These are phyloP conservation scores for Temnothorax rugatulus DNA, from an alignment of 2,888 invertebrate species.

Conservation along the genomic window DNA sequence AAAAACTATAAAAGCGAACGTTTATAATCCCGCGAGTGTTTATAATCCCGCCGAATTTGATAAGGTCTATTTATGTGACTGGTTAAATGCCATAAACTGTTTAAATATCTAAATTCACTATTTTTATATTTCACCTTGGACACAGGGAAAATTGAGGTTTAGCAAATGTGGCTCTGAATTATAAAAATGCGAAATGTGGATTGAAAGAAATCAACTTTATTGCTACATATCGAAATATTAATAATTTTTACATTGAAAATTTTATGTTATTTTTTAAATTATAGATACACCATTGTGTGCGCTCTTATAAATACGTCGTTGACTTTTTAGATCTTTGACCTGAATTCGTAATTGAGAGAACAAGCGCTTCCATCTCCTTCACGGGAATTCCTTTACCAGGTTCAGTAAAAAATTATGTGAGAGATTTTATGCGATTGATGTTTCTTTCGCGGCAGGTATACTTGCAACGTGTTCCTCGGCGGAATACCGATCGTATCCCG, in stretches of 20 bases:
- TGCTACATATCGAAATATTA: neutral
- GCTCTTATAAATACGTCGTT: neutral
- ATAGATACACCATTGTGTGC: neutral
- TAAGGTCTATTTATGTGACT: neutral
- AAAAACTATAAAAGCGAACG: constrained; percentile 8
- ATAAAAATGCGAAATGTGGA: neutral
- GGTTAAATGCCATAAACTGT: neutral
- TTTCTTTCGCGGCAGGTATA: constrained; percentile 16
- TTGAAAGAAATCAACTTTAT: neutral
- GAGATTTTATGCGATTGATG: constrained; percentile 24
- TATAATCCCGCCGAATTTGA: neutral
- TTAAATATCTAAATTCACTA: neutral
- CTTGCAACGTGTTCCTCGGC: neutral
- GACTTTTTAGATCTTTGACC: neutral
- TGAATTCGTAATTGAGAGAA: constrained; percentile 2
- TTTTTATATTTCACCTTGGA: neutral
- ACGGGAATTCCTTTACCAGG: neutral
- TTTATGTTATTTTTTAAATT: neutral
- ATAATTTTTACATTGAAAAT: constrained; percentile 1
- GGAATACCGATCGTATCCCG: constrained; percentile 41
- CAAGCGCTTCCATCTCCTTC: neutral
- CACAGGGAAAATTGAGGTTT: neutral
- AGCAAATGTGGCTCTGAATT: neutral
- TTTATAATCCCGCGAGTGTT: constrained; percentile 23
- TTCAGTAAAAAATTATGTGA: constrained; percentile 31